Base-by-base conservation (phyloP, 2,888 invertebrate species). In the Tryphoninae sp. region DNA sequence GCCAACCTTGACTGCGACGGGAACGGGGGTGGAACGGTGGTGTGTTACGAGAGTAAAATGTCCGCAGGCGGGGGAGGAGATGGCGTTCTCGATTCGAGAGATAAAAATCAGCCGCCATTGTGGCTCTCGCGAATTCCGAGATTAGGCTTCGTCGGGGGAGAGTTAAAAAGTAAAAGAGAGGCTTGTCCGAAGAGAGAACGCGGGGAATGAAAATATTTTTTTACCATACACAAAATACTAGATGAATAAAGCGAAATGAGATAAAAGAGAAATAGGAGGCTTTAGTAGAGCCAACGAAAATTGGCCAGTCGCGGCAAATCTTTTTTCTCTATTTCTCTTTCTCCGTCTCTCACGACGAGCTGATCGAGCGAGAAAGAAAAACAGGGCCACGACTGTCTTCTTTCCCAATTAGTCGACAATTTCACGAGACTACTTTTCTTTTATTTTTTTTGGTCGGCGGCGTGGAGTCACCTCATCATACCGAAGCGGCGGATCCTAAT, bases 381-480 rank as follows among this genome's bases (percentile, higher is more conserved):
- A 49, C 33, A 33, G 59, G 71, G 76, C 76, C 80, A 71, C 76
- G 80, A 75, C 78, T 64, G 61, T 49, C 40, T 62, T 84, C 84
- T 84, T 86, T 86, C 81, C 88, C 87, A 88, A 88, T 88, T 88
- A 88, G 88, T 85, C 85, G 84, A 84, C 85, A 87, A 86, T 87
- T 86, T 84, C 83, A 84, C 82, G 78, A 86, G 84, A 84, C 82
- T 68, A 83, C 80, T 84, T 85, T 80, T 68, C 16, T 19, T n/a
- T 55, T 51, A 3, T 51, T 51, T 51, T 51, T 51, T 51, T 51
- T n/a, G 4, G 11, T 13, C 19, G 55, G 59, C 19, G 55, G 69
- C 16, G 22, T 6, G 33, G 53, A 53, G 72, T 53, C 77, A 68
- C 45, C 71, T 62, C 77, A 58, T 76, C 69, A 76, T 71, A 45